Percentiles rank a stretch among this genome's conserved stretches.
Evolutionary conservation across 2,888 invertebrate species (phyloP).

Genomic region (Lasius fuliginosus): DNA sequence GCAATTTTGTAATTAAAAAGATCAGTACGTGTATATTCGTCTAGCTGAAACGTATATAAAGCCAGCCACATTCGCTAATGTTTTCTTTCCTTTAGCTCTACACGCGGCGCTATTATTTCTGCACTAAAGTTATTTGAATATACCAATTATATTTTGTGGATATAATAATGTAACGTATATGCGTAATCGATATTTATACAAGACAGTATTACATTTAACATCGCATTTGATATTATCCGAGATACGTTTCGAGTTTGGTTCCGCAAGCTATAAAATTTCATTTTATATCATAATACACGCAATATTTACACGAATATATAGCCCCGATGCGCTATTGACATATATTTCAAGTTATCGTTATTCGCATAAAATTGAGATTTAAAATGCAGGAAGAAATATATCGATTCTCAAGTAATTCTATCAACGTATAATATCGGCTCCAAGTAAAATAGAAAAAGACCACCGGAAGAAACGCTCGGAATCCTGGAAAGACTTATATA

Average conservation of each 20-base stretch:
- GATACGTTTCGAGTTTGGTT: background rate
- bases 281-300: conserved; percentile 12
- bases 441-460: background rate
- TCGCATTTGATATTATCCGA: conserved; percentile 23
- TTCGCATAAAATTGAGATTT: background rate
- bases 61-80: background rate
- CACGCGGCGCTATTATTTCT: background rate
- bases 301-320: conserved; percentile 1
- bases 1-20: conserved; percentile 8
- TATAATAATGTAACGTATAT: conserved; percentile 4
- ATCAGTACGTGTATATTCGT: background rate
- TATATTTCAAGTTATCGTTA: background rate
- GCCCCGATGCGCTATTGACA: background rate
- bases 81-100: background rate
- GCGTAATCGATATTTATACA: conserved; percentile 15
- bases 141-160: conserved; percentile 2
- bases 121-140: conserved; percentile 1
- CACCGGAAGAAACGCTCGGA: background rate
- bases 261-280: conserved; percentile 26
- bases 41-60: background rate
- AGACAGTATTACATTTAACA: conserved; percentile 13
- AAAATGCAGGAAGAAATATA: background rate
- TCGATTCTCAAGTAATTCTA: background rate
- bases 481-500: background rate
- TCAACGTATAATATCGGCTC: background rate